Conservation (phyloP, 2,113 vertebrate species). For the Lasiurus cinereus region DNA sequence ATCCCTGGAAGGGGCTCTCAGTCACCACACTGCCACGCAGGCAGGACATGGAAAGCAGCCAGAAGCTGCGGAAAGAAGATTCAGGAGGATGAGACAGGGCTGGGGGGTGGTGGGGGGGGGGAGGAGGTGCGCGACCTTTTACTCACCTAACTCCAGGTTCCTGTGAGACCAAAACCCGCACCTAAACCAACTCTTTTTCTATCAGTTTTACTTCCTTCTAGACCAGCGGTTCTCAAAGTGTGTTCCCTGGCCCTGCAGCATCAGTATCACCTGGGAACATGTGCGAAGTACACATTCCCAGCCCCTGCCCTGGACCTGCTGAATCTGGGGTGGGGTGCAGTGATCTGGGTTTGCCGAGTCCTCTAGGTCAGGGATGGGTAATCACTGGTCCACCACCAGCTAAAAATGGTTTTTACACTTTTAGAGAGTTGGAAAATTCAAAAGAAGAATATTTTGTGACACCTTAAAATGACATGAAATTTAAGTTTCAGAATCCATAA, state of each 20-base stretch:
- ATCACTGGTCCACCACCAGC: background rate
- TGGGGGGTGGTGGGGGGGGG: too few species aligned
- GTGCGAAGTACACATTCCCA: background rate
- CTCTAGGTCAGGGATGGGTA: too few species aligned
- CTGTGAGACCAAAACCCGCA: background rate
- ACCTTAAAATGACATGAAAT: background rate
- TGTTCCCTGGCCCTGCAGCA: background rate
- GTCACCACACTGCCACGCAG: background rate
- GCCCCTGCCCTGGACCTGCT: background rate
- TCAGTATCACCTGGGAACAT: background rate
- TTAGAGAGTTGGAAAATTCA: background rate
- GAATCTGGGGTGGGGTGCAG: background rate
- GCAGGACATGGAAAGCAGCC: background rate
- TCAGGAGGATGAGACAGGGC: fast-evolving
- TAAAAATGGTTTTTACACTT: background rate
- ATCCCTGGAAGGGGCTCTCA: background rate
- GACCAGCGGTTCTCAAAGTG: background rate
- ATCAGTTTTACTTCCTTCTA: background rate
- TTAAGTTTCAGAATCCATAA: background rate
- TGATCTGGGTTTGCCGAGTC: background rate
- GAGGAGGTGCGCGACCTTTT: background rate
- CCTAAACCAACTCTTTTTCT: background rate
- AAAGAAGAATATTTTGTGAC: background rate
- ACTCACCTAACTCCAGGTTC: background rate
- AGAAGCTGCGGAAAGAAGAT: background rate